These are phyloP conservation scores for Coenonympha arcania DNA, from an alignment of 2,888 invertebrate genomes.

Conservation along the genomic window DNA sequence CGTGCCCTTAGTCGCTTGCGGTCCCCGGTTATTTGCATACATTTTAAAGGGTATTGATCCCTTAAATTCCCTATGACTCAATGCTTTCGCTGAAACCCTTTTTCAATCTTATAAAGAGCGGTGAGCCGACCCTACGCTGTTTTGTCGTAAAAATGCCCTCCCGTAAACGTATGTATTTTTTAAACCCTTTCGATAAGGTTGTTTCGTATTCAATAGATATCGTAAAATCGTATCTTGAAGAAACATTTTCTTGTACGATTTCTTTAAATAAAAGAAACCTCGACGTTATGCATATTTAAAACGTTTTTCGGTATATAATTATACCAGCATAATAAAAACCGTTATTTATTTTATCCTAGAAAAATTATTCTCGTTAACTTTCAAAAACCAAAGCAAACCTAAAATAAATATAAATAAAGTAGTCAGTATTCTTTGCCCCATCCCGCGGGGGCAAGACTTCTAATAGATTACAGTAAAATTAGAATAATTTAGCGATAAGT, in stretches of 20 bases:
- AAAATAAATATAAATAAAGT: no score
- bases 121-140: conserved; percentile 2
- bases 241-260: not conserved
- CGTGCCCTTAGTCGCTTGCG: conserved; percentile 5
- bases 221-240: conserved; percentile 5
- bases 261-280: not conserved
- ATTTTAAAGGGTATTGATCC: conserved; percentile 15
- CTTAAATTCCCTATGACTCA: conserved; percentile 11
- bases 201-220: conserved; percentile 12
- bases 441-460: no score
- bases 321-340: not conserved
- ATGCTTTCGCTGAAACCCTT: conserved; percentile 9
- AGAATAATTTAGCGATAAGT: no score
- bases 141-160: conserved; percentile 9
- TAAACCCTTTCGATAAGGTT: conserved; percentile 7
- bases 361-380: no score
- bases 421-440: no score
- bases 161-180: conserved; percentile 6
- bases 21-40: conserved; percentile 8
- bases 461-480: no score
- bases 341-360: no score
- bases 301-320: not conserved
- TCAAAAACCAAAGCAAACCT: no score
- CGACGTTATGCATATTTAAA: not conserved
- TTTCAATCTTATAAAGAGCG: conserved; percentile 13